Conservation (phyloP, 2,888 invertebrate species). For the Drosophila vallismaia region DNA sequence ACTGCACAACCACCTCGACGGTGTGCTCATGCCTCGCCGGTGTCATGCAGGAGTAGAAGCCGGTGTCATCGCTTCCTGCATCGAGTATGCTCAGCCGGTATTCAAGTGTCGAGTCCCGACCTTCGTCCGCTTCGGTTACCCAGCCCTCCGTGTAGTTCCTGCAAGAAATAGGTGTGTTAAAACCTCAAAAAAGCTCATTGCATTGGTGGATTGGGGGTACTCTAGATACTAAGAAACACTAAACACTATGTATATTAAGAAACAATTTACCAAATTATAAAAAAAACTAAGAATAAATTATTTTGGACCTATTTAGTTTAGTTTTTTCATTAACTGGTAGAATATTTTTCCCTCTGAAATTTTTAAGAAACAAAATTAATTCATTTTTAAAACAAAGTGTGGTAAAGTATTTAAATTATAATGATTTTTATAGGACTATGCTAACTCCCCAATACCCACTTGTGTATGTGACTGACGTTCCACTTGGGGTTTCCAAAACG, state of each 20-base stretch:
- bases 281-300: background rate
- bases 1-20: conserved; percentile 91
- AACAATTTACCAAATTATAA: background rate
- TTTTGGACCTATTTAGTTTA: too few species aligned
- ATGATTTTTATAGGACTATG: background rate
- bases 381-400: too few species aligned
- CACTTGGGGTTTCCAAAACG: conserved; percentile 94
- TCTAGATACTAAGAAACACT: too few species aligned
- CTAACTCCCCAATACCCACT: conserved; percentile 72
- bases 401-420: too few species aligned
- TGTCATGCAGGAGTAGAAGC: conserved; percentile 92
- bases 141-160: conserved; percentile 91
- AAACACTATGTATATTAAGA: too few species aligned
- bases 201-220: too few species aligned
- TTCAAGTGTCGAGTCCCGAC: conserved; percentile 91
- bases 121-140: conserved; percentile 89
- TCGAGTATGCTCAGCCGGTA: conserved; percentile 92
- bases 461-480: conserved; percentile 89
- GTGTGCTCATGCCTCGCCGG: conserved; percentile 92
- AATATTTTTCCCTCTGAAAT: too few species aligned
- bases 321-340: too few species aligned
- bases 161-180: background rate
- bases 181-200: too few species aligned
- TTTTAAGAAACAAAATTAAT: background rate
- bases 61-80: conserved; percentile 93